Evolutionary conservation across 2,888 invertebrate genomes (phyloP).

Genomic region (Chouioia cunea): DNA sequence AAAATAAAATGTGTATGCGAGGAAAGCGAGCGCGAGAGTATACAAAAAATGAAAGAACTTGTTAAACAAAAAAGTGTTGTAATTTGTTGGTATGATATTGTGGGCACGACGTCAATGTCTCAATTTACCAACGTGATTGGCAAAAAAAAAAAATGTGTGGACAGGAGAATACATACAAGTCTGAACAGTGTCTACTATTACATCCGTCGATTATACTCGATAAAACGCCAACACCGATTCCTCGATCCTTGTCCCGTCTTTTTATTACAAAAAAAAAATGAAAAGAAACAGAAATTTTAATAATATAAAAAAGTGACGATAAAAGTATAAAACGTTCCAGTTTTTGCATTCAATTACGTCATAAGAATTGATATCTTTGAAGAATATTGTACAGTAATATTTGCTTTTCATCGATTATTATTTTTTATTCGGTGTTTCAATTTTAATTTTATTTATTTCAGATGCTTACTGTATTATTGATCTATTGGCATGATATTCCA

Average conservation of each 20-base stretch:
- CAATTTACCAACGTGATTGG: slow-evolving; percentile 58
- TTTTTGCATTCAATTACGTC: slow-evolving; percentile 42
- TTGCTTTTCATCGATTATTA: slow-evolving; percentile 22
- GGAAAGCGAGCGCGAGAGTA: slow-evolving; percentile 42
- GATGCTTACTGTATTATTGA: background rate
- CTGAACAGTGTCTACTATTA: slow-evolving; percentile 65
- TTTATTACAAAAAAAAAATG: slow-evolving; percentile 41
- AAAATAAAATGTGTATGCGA: slow-evolving; percentile 50
- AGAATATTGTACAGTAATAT: slow-evolving; percentile 47
- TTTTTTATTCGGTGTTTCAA: slow-evolving; percentile 3
- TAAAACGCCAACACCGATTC: slow-evolving; percentile 45
- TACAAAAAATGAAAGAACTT: slow-evolving; percentile 48
- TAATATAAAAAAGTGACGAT: slow-evolving; percentile 20
- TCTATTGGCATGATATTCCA: no score
- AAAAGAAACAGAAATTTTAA: slow-evolving; percentile 8
- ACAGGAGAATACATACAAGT: slow-evolving; percentile 67
- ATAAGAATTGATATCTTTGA: slow-evolving; percentile 32
- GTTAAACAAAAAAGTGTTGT: slow-evolving; percentile 59
- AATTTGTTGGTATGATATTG: slow-evolving; percentile 60
- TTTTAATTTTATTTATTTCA: slow-evolving; percentile 6
- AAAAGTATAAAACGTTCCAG: slow-evolving; percentile 44
- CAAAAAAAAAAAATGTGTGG: slow-evolving; percentile 59
- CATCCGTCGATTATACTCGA: slow-evolving; percentile 59
- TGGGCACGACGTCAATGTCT: slow-evolving; percentile 59
- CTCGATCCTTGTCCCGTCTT: slow-evolving; percentile 45